Base-by-base conservation (phyloP, 2,113 vertebrate genomes). In the Dipodomys ordii region DNA sequence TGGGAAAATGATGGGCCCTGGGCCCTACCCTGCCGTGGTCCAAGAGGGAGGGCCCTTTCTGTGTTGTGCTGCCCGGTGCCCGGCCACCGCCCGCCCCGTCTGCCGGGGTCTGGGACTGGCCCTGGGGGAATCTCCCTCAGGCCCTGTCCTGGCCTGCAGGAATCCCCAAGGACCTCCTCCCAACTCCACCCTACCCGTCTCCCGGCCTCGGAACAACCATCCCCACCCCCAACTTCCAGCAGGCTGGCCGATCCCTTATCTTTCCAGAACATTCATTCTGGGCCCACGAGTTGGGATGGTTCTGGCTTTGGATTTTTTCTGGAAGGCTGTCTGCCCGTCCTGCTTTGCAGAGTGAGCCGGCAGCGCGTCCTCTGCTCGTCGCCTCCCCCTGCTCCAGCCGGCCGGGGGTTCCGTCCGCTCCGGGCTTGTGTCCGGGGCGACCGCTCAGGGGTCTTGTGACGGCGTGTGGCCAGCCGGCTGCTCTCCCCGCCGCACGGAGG, bases 201-300 rank as follows among this genome's bases (percentile, higher is more conserved):
- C 90, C 68, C 86, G 44, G 67, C 97, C 97, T 87, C 96, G 19
- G 83, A 97, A 97, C 98, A 97, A 95, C 98, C 97, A 95, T 76
- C n/a, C 83, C 83, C 88, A 11, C 93, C 88, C 73, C 65, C 39
- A 67, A 18, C 23, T n/a, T 82, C 53, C 23, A 84, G 91, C 71
- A 69, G 97, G 94, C 97, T 93, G 97, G 96, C 89, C 97, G 86
- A 67, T 81, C 82, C 93, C 39, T 60, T 62, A 80, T 94, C 97
- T 91, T 97, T 84, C 88, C 96, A n/a, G 68, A 96, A 87, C 96
- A 96, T 95, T 93, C 35, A 1, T 92, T 94, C 95, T 94, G 93
- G 92, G 96, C 96, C 90, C 0, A 30, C 95, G 95, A 96, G 88
- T 96, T 98, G 96, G 95, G 44, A 57, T 18, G 53, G 53, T 13